Base-by-base conservation (phyloP, 2,888 invertebrate genomes). In the Xiphydria camelus region DNA sequence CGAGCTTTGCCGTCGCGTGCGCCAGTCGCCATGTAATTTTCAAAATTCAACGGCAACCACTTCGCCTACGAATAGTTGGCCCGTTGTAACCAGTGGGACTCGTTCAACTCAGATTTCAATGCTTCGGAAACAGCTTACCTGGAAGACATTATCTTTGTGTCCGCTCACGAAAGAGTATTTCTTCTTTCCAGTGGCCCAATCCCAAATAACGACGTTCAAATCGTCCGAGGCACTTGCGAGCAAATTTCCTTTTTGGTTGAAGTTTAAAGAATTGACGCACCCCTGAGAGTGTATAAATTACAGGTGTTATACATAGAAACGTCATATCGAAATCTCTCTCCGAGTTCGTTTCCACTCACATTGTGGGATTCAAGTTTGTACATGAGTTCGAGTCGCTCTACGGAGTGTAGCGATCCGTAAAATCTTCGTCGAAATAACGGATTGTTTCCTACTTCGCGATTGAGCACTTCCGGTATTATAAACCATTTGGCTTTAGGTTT, bases 181-280 rank as follows among this genome's bases (percentile, higher is more conserved):
- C 1, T 83, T 78, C 51, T 82, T 83, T 41, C 86, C 86, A 7
- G 80, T 76, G 10, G 89, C 84, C 95, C 95, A 96, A 70, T 96
- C 89, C 96, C 96, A 96, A 6, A 97, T 77, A 7, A 89, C 83
- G 4, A 95, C 85, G 49, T 83, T 82, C 37, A 87, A 83, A 78
- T 97, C 96, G 77, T 97, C 96, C 0, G 95, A 94, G 1, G 94
- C 94, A 56, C 92, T 92, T 2, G 89, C 92, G 49, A 96, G 76
- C 32, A 90, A 78, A 64, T 73, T 74, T 77, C 90, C 90, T 73
- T 83, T 79, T 49, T 84, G 83, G 71, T 94, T 94, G 75, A 96
- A 96, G 77, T 92, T 88, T 43, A 96, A 82, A 48, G 91, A 87
- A 78, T 96, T 96, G 2, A 96, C 95, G 79, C 95, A 95, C 49